A percentile compares a stretch with the other conserved stretches of the same genome.
These are phyloP conservation scores for Mycteria americana DNA, from an alignment of 2,797 vertebrate species.

Conservation along the genomic window DNA sequence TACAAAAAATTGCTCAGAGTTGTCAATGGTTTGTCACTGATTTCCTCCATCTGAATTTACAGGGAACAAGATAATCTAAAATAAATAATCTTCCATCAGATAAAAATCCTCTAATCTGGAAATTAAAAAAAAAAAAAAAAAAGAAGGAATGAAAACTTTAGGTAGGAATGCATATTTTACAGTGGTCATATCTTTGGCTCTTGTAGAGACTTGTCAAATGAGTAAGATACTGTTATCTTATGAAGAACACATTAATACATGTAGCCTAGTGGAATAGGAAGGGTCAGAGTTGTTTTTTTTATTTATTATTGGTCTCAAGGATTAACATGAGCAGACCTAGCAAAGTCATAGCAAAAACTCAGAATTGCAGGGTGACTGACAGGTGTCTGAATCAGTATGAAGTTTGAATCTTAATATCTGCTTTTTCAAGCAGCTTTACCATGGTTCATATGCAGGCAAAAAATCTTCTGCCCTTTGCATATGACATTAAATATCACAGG, in stretches of 20 bases:
- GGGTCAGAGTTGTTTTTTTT: background rate
- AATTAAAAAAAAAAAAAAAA: background rate
- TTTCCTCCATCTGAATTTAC: background rate
- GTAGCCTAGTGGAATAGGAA: background rate
- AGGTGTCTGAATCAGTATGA: background rate
- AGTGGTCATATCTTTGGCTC: background rate
- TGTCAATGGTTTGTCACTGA: background rate
- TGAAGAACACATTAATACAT: background rate
- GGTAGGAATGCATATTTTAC: background rate
- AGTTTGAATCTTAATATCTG: background rate
- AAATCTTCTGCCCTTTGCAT: conserved; percentile 7
- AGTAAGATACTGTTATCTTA: background rate
- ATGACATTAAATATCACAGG: conserved; percentile 7
- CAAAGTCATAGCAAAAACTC: background rate
- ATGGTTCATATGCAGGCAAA: background rate
- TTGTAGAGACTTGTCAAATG: background rate
- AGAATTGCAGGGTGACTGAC: background rate
- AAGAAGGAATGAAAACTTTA: background rate
- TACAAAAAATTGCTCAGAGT: background rate
- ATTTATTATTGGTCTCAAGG: background rate
- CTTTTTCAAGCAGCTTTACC: background rate
- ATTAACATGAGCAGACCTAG: background rate
- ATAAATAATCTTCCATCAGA: background rate
- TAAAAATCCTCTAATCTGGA: background rate
- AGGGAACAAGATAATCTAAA: background rate